Conservation (phyloP, 2,113 vertebrate species). For the Callaeas wilsoni region DNA sequence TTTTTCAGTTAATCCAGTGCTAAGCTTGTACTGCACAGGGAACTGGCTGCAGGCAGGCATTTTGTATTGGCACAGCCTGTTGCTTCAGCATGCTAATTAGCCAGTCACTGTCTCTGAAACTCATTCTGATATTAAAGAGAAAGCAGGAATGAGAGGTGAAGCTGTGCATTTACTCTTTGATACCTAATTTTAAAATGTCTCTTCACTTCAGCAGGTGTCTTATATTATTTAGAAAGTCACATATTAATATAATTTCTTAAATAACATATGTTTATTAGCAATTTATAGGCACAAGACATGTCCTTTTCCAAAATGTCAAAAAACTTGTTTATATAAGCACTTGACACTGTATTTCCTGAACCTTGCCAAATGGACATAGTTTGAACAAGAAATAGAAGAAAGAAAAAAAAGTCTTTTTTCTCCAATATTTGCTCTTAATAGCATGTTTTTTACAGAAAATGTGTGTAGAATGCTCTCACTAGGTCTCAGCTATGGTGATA, state of each 20-base stretch:
- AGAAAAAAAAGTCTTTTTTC: rapidly evolving
- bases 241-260: background rate
- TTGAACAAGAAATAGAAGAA: background rate
- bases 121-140: background rate
- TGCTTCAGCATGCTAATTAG: background rate
- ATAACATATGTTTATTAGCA: background rate
- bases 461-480: background rate
- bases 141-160: background rate
- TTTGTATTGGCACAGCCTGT: background rate
- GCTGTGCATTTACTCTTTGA: background rate
- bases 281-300: background rate
- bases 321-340: background rate
- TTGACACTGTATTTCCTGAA: background rate
- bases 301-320: background rate
- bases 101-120: background rate
- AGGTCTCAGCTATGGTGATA: background rate
- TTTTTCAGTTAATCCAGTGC: background rate
- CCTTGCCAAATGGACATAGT: background rate
- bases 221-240: background rate
- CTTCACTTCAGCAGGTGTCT: background rate
- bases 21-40: background rate
- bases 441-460: background rate
- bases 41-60: background rate
- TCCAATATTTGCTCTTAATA: background rate
- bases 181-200: background rate